Conservation (phyloP, 2,888 invertebrate species). For the Mactromeris polynyma region DNA sequence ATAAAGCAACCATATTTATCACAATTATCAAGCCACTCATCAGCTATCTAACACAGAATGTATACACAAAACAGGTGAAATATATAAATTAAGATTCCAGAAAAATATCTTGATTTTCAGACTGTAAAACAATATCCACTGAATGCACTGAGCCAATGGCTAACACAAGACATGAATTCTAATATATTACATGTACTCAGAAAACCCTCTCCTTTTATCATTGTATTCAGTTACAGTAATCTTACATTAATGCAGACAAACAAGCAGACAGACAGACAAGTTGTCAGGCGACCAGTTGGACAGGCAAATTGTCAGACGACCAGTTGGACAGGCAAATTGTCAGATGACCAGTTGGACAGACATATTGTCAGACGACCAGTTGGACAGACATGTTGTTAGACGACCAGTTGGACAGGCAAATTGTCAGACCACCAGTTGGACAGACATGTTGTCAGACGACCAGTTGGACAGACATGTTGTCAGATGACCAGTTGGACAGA, state of each 20-base stretch:
- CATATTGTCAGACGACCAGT: not conserved
- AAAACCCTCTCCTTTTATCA: too few species aligned
- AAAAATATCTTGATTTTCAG: constrained; percentile 1
- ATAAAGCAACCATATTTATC: constrained; percentile 5
- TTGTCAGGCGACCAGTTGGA: not conserved
- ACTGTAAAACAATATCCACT: not conserved
- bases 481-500: not conserved
- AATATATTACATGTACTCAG: too few species aligned
- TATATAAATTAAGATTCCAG: constrained; percentile 1
- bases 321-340: not conserved
- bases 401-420: not conserved
- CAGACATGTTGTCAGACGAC: not conserved
- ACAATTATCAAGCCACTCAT: not conserved
- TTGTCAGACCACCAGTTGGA: not conserved
- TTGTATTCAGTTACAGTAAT: too few species aligned
- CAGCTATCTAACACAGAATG: not conserved
- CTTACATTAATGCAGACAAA: too few species aligned
- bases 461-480: not conserved
- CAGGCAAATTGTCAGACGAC: not conserved
- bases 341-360: not conserved
- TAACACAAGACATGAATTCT: too few species aligned
- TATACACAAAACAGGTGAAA: not conserved
- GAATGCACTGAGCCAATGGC: not conserved
- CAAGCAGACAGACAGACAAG: not conserved
- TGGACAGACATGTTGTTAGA: not conserved